Evolutionary conservation across 1,140 invertebrate genomes (phyloP).

Genomic region (Trichonephila inaurata): DNA sequence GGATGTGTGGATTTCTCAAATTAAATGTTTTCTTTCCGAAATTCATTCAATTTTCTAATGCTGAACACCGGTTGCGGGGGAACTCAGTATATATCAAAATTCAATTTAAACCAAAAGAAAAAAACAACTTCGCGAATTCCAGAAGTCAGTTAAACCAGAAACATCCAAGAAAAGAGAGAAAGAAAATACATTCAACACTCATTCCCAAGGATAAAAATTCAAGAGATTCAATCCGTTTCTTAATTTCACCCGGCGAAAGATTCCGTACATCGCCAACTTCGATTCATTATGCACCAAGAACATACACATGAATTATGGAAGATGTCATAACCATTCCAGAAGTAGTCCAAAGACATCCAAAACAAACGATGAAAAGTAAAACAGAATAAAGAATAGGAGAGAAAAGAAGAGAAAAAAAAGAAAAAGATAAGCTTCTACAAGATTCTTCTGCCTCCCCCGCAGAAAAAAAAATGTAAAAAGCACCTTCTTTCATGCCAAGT

Average conservation of each 20-base stretch:
- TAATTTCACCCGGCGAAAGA: background rate
- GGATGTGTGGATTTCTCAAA: no score
- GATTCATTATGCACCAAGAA: conserved; percentile 29
- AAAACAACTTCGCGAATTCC: background rate
- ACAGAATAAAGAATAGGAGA: background rate
- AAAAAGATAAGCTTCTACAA: background rate
- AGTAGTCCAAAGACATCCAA: background rate
- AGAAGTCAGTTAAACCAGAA: background rate
- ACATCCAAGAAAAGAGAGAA: background rate
- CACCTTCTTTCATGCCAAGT: conserved; percentile 10
- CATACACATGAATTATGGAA: conserved; percentile 53
- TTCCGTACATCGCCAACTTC: background rate
- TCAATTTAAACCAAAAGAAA: background rate
- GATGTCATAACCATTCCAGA: conserved; percentile 48
- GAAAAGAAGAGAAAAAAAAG: background rate
- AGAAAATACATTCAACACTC: background rate
- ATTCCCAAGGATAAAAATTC: background rate
- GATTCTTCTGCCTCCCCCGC: background rate
- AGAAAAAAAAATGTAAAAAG: background rate
- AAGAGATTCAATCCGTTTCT: background rate
- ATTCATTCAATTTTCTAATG: no score
- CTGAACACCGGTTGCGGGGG: no score
- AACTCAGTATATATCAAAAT: no score
- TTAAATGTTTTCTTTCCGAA: no score
- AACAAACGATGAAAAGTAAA: conserved; percentile 34